Base-by-base conservation (phyloP, 2,113 vertebrate genomes). In the Varanus salvator region DNA sequence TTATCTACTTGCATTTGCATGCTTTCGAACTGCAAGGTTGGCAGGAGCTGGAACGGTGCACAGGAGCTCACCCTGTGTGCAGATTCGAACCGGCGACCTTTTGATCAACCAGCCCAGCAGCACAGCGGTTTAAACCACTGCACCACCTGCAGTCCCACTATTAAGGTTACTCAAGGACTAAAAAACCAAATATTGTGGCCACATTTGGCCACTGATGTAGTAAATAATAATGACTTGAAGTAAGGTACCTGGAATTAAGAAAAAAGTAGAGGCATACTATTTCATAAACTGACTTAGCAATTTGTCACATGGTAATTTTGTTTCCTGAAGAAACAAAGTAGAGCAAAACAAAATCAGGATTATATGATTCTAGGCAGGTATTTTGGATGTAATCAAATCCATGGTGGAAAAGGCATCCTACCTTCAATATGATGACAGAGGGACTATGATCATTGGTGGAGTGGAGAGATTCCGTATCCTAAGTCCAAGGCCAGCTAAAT, bases 241-340 rank as follows among this genome's bases (percentile, higher is more conserved):
- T 0, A 0, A 17, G 1, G 81, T 0, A 1, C 6, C 64, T 2
- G 7, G 19, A 6, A 50, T 89, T 89, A 71, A 76, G 0, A 1
- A 57, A 69, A 4, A 17, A 19, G 64, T 1, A 1, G n/a, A 25
- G 12, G n/a, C 48, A 78, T 64, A 34, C 72, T n/a, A 48, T 52
- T 69, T 74, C 84, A 29, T 27, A 25, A 90, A 85, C 4, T 6
- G 3, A 44, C n/a, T 80, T 27, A 76, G 80, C 80, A 50, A 76
- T 66, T 57, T 31, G 69, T 50, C 48, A 29, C 72, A 86, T 34
- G 80, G 69, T 84, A 91, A 8, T 69, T 81, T 3, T 72, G 38
- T 71, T 75, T 81, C 48, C 77, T 71, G 25, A 54, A 48, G 12
- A 77, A 68, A 60, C 5, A 9, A 23, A 14, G 25, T 8, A 15